Percentiles rank a stretch among this genome's conserved stretches.
Evolutionary conservation across 2,888 invertebrate species (phyloP).

Genomic region (Xanthorhoe designata): DNA sequence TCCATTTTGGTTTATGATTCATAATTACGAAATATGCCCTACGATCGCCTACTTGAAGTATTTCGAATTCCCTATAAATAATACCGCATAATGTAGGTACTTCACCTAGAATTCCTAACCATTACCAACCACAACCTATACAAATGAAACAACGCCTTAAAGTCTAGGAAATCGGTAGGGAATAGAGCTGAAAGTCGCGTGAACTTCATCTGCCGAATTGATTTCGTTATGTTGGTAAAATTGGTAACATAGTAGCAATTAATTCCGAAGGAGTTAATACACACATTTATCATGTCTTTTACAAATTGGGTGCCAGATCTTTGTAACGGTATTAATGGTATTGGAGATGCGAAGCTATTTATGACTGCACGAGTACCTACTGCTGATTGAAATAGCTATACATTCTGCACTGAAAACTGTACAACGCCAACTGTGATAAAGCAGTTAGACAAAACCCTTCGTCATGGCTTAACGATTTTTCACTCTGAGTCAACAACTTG

Average conservation of each 20-base stretch:
- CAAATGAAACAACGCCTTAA: constrained; percentile 13
- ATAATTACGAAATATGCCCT: constrained; percentile 20
- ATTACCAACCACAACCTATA: background rate
- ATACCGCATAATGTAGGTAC: constrained; percentile 31
- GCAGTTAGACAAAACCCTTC: no score
- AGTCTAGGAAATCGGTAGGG: background rate
- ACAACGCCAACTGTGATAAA: background rate
- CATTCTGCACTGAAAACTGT: constrained; percentile 1
- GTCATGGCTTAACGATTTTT: no score
- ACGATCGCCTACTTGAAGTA: constrained; percentile 28
- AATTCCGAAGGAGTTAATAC: constrained; percentile 52
- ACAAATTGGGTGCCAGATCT: constrained; percentile 54
- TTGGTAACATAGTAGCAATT: constrained; percentile 55
- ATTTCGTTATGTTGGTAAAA: constrained; percentile 20
- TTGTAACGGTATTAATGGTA: constrained; percentile 38
- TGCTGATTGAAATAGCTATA: constrained; percentile 13
- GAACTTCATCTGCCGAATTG: background rate
- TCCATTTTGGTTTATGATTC: background rate
- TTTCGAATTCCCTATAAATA: constrained; percentile 41
- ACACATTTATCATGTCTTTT: constrained; percentile 50
- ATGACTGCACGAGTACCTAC: constrained; percentile 16
- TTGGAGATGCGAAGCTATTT: constrained; percentile 48
- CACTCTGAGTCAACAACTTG: no score
- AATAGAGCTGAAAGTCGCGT: constrained; percentile 19
- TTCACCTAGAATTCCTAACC: constrained; percentile 24